Evolutionary conservation across 2,888 invertebrate genomes (phyloP), one percentile per base, ranked within the genome.

Genomic region (Pegoplata infirma): DNA sequence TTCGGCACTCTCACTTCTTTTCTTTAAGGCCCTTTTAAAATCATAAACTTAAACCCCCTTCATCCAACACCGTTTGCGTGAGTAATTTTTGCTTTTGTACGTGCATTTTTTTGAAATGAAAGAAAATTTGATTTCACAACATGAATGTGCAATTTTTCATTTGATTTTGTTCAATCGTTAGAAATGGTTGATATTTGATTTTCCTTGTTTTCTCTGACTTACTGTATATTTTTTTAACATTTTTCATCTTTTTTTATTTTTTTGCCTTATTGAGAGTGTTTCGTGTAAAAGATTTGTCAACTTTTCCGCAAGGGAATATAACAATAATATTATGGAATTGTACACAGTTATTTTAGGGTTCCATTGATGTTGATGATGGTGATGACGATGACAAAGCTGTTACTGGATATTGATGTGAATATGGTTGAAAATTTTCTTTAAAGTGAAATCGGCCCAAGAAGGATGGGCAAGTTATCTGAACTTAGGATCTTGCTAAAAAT

Each of bases 81-180:
- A 68, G 14, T 66, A 40, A 67, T 23, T 72, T n/a, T 66, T 23
- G 56, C 67, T 77, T 67, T 56, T 8, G 68, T 78, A 78, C 77
- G 68, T 78, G 77, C 58, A 51, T 28, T 73, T 17, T 7, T 23
- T 32, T 56, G 28, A 44, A 51, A 47, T 21, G 28, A 23, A 64
- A 46, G 47, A 71, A 67, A 67, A 71, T 64, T 73, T 76, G 72
- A 80, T 76, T 80, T 73, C 49, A 73, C 56, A 73, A 73, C 72
- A 76, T 76, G 72, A 76, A 64, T 76, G 53, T 72, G 71, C 75
- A 80, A 76, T 80, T 72, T 76, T 72, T 80, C 76, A 68, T 72
- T 71, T 72, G 67, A 76, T 68, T 75, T 66, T 53, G 49, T 68
- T 80, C 71, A 76, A 72, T 76, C 76, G 76, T 67, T 75, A 40